Percentiles rank a stretch among this genome's conserved stretches.
phyloP scores from a whole-genome alignment of 2,113 vertebrate genomes.

The Saguinus imperator region DNA sequence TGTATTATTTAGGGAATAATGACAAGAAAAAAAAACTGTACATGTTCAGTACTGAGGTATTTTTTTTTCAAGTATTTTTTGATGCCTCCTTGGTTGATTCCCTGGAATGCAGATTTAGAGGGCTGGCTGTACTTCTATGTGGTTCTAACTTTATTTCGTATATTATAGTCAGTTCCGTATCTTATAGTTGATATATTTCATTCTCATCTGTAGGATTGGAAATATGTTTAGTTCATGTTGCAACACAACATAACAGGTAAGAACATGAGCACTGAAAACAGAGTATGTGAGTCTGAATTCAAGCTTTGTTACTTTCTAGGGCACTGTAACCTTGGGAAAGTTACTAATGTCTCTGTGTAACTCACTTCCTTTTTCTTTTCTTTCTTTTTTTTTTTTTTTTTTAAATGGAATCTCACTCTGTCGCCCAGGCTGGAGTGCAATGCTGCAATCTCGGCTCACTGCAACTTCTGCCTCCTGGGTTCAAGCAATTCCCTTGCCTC shows the following conservation, averaged over 20 bases:
- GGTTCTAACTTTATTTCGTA: not conserved
- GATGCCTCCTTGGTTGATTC: not conserved
- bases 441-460: too few relatives aligned
- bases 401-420: too few relatives aligned
- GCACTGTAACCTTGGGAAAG: not conserved
- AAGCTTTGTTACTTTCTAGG: not conserved
- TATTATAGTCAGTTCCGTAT: not conserved
- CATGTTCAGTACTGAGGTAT: not conserved
- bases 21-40: not conserved
- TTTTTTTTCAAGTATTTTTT: not conserved
- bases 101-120: not conserved
- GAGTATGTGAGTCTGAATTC: not conserved
- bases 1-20: not conserved
- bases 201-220: not conserved
- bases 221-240: not conserved
- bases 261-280: not conserved
- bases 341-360: not conserved
- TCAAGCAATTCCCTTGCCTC: too few relatives aligned
- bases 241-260: not conserved
- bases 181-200: not conserved
- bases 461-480: too few relatives aligned
- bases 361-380: not conserved
- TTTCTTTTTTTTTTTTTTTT: too few relatives aligned
- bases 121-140: not conserved
- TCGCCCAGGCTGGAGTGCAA: too few relatives aligned